Evolutionary conservation across 1,140 invertebrate genomes (phyloP).

Genomic region (Macrobrachium rosenbergii): DNA sequence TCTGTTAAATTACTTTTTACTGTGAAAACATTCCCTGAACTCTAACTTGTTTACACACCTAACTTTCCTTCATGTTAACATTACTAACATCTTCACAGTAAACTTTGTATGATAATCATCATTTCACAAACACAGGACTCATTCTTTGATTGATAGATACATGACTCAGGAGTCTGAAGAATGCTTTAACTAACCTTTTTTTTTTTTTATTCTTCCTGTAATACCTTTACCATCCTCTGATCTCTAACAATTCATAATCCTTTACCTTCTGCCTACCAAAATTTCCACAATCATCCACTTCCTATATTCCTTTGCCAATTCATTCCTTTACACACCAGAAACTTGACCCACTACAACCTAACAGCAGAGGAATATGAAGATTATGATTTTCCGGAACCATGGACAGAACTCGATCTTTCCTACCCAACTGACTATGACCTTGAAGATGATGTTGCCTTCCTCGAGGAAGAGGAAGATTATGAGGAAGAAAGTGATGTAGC

Average conservation of each 20-base stretch:
- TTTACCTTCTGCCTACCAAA: not conserved
- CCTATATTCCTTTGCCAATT: not conserved
- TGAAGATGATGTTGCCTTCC: slow-evolving; percentile 69
- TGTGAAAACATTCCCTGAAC: too few species aligned
- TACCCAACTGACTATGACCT: slow-evolving; percentile 69
- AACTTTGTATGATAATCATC: too few species aligned
- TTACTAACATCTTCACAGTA: too few species aligned
- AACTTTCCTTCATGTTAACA: too few species aligned
- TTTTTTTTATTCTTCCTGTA: too few species aligned
- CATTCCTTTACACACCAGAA: slow-evolving; percentile 15
- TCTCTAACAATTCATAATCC: not conserved
- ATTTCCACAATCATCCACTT: not conserved
- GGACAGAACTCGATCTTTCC: slow-evolving; percentile 67
- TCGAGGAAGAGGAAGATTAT: slow-evolving; percentile 69
- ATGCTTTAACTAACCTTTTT: too few species aligned
- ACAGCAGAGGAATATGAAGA: slow-evolving; percentile 62
- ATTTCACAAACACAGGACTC: too few species aligned
- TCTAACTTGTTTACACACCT: too few species aligned
- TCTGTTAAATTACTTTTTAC: not conserved
- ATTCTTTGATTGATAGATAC: too few species aligned
- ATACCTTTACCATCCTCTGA: not conserved
- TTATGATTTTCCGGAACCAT: slow-evolving; percentile 67
- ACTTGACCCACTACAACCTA: slow-evolving; percentile 56
- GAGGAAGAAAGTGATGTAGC: slow-evolving; percentile 52
- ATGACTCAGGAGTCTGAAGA: too few species aligned